Conservation (phyloP, 2,888 invertebrate species). For the Hartigia nigra region DNA sequence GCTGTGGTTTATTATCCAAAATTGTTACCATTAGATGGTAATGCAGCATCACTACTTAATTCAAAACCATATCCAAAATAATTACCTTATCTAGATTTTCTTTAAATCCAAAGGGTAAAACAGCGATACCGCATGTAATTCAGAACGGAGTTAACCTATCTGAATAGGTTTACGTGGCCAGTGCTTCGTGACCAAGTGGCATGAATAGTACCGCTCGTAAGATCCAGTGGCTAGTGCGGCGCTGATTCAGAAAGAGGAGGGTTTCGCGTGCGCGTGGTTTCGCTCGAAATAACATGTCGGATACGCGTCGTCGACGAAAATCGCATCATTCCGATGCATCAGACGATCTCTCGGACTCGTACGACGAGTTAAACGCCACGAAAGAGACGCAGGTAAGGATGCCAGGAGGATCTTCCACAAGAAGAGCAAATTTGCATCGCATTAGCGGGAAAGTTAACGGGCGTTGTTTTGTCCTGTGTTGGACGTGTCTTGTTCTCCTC, state of each 20-base stretch:
- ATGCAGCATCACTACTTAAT: background rate
- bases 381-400: conserved; percentile 60
- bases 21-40: background rate
- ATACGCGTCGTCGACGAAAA: conserved; percentile 59
- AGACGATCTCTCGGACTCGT: conserved; percentile 61
- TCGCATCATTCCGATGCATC: conserved; percentile 58
- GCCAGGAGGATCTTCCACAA: background rate
- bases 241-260: background rate
- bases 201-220: background rate
- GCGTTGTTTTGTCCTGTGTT: conserved; percentile 16
- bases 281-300: conserved; percentile 50
- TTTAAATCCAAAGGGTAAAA: background rate
- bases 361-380: conserved; percentile 57
- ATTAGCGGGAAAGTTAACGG: conserved; percentile 17
- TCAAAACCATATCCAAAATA: background rate
- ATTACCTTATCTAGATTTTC: background rate
- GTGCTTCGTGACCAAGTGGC: background rate
- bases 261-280: conserved; percentile 16
- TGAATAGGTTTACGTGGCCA: background rate
- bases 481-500: background rate
- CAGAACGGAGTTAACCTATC: background rate
- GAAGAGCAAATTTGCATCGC: conserved; percentile 1
- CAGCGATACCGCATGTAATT: background rate
- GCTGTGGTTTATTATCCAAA: background rate
- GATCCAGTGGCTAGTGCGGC: background rate